A percentile compares a stretch with the other conserved stretches of the same genome.
Evolutionary conservation across 2,113 vertebrate species (phyloP).

Genomic region (rabbit (Oryctolagus cuniculus)): DNA sequence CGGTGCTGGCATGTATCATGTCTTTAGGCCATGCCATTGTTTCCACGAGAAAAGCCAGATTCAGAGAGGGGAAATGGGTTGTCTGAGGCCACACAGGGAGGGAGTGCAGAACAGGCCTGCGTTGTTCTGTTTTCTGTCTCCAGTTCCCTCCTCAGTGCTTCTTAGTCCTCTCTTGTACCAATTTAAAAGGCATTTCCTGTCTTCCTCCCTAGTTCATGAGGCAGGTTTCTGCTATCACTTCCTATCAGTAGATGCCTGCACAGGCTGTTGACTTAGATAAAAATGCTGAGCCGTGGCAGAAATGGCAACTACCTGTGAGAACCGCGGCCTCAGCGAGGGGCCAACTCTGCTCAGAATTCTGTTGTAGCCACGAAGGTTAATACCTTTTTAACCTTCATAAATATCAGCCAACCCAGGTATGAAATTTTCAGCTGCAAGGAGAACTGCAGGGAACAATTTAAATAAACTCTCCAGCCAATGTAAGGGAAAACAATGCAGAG

Average conservation of each 20-base stretch:
- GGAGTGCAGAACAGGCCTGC: background rate
- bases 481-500: slow-evolving; percentile 41
- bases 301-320: background rate
- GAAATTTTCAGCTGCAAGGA: slow-evolving; percentile 44
- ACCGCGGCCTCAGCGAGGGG: background rate
- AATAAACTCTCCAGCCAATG: slow-evolving; percentile 28
- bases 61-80: background rate
- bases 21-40: background rate
- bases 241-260: background rate
- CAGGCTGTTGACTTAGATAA: slow-evolving; percentile 6
- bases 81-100: background rate
- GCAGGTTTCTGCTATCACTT: background rate
- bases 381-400: slow-evolving; percentile 56
- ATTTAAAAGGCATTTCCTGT: slow-evolving; percentile 13
- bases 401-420: slow-evolving; percentile 3
- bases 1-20: background rate
- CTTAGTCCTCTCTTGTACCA: background rate
- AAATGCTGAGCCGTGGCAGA: background rate
- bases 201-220: background rate
- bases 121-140: background rate
- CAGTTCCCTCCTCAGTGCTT: background rate
- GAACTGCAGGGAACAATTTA: slow-evolving; percentile 34
- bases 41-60: background rate
- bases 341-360: slow-evolving; percentile 8
- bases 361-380: slow-evolving; percentile 8